These are phyloP conservation scores for Mythimna lalbum DNA, from an alignment of 2,888 invertebrate species.

Conservation along the genomic window DNA sequence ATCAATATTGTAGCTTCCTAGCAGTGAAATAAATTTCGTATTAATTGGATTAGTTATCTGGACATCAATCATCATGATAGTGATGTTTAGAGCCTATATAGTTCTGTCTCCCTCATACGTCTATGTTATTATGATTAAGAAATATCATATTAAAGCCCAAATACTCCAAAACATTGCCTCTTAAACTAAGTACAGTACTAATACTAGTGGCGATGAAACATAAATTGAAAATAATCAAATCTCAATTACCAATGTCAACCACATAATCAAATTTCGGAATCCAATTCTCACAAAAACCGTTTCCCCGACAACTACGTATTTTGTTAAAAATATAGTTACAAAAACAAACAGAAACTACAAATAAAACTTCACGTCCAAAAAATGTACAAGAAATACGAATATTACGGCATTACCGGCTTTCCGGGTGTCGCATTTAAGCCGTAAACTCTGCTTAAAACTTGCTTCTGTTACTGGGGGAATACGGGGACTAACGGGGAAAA, in stretches of 20 bases:
- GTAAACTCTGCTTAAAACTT: constrained; percentile 63
- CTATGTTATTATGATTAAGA: no score
- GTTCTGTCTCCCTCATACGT: no score
- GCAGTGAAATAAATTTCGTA: neutral
- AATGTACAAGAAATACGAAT: constrained; percentile 43
- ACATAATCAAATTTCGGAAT: neutral
- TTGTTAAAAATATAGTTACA: neutral
- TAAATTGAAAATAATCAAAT: neutral
- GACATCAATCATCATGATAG: no score
- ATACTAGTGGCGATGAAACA: neutral
- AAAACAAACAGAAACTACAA: neutral
- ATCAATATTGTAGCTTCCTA: neutral
- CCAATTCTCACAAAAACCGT: neutral
- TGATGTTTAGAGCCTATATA: no score
- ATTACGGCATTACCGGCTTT: constrained; percentile 28
- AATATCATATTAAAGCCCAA: no score
- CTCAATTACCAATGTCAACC: neutral
- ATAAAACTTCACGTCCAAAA: constrained; percentile 43
- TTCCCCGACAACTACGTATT: neutral
- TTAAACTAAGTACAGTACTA: neutral
- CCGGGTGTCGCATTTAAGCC: constrained; percentile 43
- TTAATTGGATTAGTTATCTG: no score
- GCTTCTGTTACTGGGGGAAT: constrained; percentile 29
- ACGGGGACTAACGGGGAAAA: constrained; percentile 9
- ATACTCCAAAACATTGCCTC: no score